Evolutionary conservation across 2,888 invertebrate species (phyloP).

Genomic region (Ariolimax columbianus): DNA sequence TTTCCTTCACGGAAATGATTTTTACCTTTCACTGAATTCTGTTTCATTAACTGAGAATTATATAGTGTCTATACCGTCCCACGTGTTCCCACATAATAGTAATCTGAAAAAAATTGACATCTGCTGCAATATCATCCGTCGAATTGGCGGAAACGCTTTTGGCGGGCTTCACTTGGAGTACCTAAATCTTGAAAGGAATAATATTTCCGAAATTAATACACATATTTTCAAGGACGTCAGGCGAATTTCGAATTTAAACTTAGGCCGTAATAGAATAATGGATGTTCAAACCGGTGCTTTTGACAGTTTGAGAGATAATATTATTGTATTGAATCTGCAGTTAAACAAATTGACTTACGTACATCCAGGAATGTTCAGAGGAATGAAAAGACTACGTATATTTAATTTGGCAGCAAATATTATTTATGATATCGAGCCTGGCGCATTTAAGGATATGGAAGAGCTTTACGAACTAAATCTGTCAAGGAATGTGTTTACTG

Average conservation of each 20-base stretch:
- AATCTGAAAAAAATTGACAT: conserved; percentile 59
- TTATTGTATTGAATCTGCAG: conserved; percentile 60
- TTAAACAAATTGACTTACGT: conserved; percentile 54
- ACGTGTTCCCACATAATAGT: conserved; percentile 60
- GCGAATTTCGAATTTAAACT: conserved; percentile 60
- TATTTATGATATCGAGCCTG: conserved; percentile 47
- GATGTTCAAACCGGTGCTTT: conserved; percentile 62
- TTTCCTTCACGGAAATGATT: conserved; percentile 42
- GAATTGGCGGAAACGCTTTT: conserved; percentile 60
- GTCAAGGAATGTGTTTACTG: conserved; percentile 53
- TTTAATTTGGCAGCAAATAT: conserved; percentile 53
- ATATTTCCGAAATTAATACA: conserved; percentile 58
- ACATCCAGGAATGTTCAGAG: conserved; percentile 63
- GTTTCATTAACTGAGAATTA: conserved; percentile 57
- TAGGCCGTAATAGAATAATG: conserved; percentile 61
- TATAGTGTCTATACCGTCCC: conserved; percentile 55
- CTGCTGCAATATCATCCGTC: conserved; percentile 60
- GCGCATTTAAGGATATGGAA: conserved; percentile 50
- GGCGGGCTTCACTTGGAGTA: conserved; percentile 59
- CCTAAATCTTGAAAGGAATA: conserved; percentile 60
- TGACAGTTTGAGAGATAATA: conserved; percentile 63
- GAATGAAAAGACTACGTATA: conserved; percentile 59
- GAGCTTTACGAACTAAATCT: conserved; percentile 51
- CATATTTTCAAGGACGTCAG: conserved; percentile 59
- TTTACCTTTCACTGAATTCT: conserved; percentile 26